Evolutionary conservation across 2,113 vertebrate genomes (phyloP).

Genomic region (Cryptotis parvus): DNA sequence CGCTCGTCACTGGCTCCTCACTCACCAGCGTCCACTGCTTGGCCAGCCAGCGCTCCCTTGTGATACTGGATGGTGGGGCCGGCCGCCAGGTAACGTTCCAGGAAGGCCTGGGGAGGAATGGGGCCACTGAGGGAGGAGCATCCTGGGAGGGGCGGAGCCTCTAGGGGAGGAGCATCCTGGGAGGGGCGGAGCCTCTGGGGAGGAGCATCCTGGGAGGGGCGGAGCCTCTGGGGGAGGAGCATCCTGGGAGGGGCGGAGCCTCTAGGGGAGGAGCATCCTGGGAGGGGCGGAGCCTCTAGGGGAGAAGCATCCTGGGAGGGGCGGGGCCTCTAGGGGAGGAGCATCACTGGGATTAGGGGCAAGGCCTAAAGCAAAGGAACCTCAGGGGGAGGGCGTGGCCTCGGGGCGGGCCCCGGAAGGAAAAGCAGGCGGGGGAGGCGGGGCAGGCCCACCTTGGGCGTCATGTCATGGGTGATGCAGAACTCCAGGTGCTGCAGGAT

Average conservation of each 20-base stretch:
- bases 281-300: no score
- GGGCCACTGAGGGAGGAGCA: background rate
- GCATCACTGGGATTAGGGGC: no score
- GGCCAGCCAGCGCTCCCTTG: conserved; percentile 93
- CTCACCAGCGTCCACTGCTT: conserved; percentile 98
- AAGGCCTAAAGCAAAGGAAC: background rate
- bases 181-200: no score
- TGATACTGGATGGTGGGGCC: conserved; percentile 98
- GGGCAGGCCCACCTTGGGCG: conserved; percentile 91
- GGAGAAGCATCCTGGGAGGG: no score
- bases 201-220: no score
- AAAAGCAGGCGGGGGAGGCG: background rate
- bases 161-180: no score
- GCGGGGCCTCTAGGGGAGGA: no score
- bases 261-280: no score
- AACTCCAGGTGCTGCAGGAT: conserved; percentile 98
- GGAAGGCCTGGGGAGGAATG: conserved; percentile 90
- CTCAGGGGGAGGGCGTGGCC: background rate
- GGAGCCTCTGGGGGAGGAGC: no score
- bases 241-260: no score
- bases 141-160: no score
- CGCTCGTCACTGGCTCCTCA: conserved; percentile 95
- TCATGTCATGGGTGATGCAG: conserved; percentile 99
- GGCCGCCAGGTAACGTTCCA: conserved; percentile 94
- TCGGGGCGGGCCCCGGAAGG: no score